Percentiles rank a stretch among this genome's conserved stretches.
Conservation (phyloP, 1,140 invertebrate genomes). For the Drosophila truncata region DNA sequence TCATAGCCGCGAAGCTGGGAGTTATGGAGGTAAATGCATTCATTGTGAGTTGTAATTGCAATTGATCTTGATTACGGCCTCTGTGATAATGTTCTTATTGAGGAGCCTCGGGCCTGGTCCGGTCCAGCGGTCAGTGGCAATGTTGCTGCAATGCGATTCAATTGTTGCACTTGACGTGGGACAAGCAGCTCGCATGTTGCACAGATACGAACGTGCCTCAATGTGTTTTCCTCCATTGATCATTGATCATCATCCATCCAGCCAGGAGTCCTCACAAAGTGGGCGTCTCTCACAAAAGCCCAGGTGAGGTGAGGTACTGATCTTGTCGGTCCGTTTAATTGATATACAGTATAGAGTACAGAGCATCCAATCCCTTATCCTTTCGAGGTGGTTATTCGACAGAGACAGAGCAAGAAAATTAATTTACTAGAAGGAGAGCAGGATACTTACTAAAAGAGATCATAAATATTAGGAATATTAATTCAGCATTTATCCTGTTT, state of each 20-base stretch:
- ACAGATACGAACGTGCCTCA: constrained; percentile 48
- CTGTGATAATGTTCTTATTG: constrained; percentile 80
- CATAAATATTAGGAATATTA: not conserved
- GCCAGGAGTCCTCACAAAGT: constrained; percentile 19
- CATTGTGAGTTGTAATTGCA: constrained; percentile 84
- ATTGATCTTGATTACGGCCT: constrained; percentile 83
- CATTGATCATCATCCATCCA: constrained; percentile 43
- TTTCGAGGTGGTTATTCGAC: constrained; percentile 2
- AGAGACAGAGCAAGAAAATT: constrained; percentile 35
- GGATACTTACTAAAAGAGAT: not conserved
- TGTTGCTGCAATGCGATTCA: constrained; percentile 45
- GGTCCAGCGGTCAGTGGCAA: constrained; percentile 37
- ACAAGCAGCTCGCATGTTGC: constrained; percentile 54
- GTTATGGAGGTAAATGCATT: constrained; percentile 76
- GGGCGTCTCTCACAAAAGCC: constrained; percentile 42
- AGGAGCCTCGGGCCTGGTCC: constrained; percentile 26
- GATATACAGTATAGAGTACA: constrained; percentile 68
- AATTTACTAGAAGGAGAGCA: not conserved
- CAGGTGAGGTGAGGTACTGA: not conserved
- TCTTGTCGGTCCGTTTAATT: constrained; percentile 77
- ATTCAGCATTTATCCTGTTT: not conserved
- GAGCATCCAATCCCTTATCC: not conserved
- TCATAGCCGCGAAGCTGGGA: constrained; percentile 11
- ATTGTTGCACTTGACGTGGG: constrained; percentile 57
- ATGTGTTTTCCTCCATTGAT: constrained; percentile 53